Conservation (phyloP, 1,140 invertebrate species). For the Caerostris darwini region DNA sequence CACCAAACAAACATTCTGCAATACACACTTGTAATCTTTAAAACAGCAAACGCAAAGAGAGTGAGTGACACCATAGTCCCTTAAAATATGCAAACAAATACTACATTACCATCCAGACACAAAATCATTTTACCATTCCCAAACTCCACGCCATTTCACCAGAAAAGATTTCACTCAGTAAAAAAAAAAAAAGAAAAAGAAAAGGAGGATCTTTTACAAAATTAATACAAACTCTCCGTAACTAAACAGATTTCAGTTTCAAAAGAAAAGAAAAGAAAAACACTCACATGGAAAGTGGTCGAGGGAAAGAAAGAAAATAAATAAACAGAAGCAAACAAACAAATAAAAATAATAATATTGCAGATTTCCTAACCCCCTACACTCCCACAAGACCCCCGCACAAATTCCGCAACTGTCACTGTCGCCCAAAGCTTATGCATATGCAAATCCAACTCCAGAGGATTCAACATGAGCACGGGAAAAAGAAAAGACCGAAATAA, state of each 20-base stretch:
- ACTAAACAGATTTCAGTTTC: background rate
- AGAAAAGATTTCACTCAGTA: background rate
- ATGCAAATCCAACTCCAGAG: constrained; percentile 34
- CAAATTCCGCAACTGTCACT: constrained; percentile 35
- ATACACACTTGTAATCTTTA: too few relatives aligned
- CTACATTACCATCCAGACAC: background rate
- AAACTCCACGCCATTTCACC: background rate
- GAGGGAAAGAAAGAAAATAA: background rate
- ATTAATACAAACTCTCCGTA: constrained; percentile 46
- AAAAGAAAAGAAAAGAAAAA: background rate
- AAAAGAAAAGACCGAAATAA: too few relatives aligned
- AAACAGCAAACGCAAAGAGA: too few relatives aligned
- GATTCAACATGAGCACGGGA: background rate
- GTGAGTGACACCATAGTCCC: background rate
- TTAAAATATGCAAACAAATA: background rate
- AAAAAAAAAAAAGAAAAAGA: background rate
- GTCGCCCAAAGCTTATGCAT: constrained; percentile 15
- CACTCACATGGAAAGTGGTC: background rate
- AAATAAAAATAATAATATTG: constrained; percentile 4
- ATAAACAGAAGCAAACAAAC: background rate
- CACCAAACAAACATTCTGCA: too few relatives aligned
- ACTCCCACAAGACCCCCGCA: background rate
- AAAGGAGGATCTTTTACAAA: background rate
- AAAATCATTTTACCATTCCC: constrained; percentile 23
- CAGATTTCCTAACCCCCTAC: background rate